Evolutionary conservation across 1,140 invertebrate genomes (phyloP), one percentile per base, ranked within the genome.

Genomic region (Neoseiulus cucumeris): DNA sequence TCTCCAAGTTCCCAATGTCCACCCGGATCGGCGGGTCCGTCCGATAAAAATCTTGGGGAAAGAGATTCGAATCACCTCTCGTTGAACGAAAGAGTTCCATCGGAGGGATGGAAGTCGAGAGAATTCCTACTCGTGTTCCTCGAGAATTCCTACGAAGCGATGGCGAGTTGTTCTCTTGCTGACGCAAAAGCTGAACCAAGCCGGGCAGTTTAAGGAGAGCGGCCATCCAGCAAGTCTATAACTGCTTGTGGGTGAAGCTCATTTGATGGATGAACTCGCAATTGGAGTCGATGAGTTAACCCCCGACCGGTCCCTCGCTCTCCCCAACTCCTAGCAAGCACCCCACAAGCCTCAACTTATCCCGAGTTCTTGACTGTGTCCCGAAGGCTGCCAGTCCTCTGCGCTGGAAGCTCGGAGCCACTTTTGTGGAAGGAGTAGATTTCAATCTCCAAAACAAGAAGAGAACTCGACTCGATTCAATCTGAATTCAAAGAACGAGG

Each of bases 281-380:
- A 59, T 59, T 59, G 51, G 51, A 59, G 51, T 59, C 51, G 51
- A 59, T 59, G 51, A 59, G 14, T 59, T 59, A 59, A 59, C 51
- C 14, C 51, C 51, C 51, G 17, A 18, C 51, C 51, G 6, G 17
- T 33, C 2, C 22, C 51, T 17, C 14, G 51, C 51, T 17, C 17
- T 29, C 25, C 9, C 25, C 2, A 20, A 9, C 14, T 25, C 9
- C 51, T 25, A 25, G 14, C 22, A 20, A 25, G 51, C 33, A 33
- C 14, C 22, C 33, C 22, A 59, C 4, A 6, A 59, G 33, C 25
- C 9, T 59, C 22, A 25, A 59, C 51, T 25, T 25, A 20, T 6
- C 33, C 9, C 4, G 4, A 6, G 33, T 39, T 39, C 33, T 39
- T 39, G 33, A 39, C 33, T 39, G 33, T 9, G 33, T 39, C 33